Conservation (phyloP, 2,797 vertebrate species). For the Hemitrygon akajei region DNA sequence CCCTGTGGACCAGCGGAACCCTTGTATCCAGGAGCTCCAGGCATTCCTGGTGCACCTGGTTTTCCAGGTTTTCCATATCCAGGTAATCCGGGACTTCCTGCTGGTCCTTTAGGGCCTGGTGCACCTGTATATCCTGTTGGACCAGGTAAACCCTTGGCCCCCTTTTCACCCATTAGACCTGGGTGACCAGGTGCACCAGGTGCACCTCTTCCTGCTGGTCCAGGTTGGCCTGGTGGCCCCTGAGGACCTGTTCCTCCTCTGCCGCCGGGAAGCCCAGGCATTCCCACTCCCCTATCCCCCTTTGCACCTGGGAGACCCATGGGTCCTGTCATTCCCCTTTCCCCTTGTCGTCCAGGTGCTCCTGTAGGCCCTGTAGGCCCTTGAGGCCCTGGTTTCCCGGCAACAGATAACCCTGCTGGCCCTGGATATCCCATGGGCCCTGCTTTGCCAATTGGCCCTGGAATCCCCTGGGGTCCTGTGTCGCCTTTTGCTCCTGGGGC, state of each 20-base stretch:
- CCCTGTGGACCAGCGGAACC: slow-evolving; percentile 77
- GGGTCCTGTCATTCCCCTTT: slow-evolving; percentile 74
- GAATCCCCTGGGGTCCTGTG: slow-evolving; percentile 65
- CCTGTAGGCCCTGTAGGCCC: slow-evolving; percentile 72
- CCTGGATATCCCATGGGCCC: slow-evolving; percentile 73
- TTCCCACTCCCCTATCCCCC: slow-evolving; percentile 74
- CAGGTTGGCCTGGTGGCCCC: slow-evolving; percentile 70
- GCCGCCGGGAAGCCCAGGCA: slow-evolving; percentile 73
- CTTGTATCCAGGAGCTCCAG: slow-evolving; percentile 74
- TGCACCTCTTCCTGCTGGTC: slow-evolving; percentile 73
- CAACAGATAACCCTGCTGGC: slow-evolving; percentile 68
- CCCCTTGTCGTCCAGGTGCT: slow-evolving; percentile 69
- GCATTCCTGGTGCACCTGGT: slow-evolving; percentile 79
- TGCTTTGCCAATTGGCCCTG: slow-evolving; percentile 74
- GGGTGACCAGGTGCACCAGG: slow-evolving; percentile 73
- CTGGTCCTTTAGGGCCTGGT: slow-evolving; percentile 77
- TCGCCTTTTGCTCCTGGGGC: slow-evolving; percentile 71
- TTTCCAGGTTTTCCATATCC: slow-evolving; percentile 78
- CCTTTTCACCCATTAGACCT: slow-evolving; percentile 84
- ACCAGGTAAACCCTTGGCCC: slow-evolving; percentile 75
- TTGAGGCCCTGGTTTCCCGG: slow-evolving; percentile 74
- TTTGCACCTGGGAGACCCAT: slow-evolving; percentile 74
- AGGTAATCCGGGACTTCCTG: slow-evolving; percentile 74
- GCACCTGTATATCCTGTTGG: slow-evolving; percentile 66
- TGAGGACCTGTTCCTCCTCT: slow-evolving; percentile 71